Evolutionary conservation across 1,140 invertebrate genomes (phyloP).

Genomic region (Drosophila funebris): DNA sequence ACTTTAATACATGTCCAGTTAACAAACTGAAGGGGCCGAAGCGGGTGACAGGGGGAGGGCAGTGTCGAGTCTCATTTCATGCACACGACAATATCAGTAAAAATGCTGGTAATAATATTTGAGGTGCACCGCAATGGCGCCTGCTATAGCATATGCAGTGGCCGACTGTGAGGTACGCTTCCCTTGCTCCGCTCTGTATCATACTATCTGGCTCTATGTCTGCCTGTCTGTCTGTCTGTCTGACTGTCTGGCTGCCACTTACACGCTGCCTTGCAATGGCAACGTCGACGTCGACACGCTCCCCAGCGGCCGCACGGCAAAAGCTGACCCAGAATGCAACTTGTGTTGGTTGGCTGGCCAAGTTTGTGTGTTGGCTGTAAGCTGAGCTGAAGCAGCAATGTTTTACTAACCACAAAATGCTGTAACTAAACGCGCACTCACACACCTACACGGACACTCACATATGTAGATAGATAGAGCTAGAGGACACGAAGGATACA

Average conservation of each 20-base stretch:
- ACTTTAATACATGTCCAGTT: slow-evolving; percentile 75
- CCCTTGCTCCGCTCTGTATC: background rate
- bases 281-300: too few species aligned
- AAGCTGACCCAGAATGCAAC: slow-evolving; percentile 76
- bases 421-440: slow-evolving; percentile 72
- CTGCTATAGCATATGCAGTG: slow-evolving; percentile 40
- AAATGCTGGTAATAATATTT: slow-evolving; percentile 79
- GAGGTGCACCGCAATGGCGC: slow-evolving; percentile 64
- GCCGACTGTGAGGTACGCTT: slow-evolving; percentile 9
- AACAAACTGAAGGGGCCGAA: slow-evolving; percentile 24
- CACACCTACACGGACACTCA: slow-evolving; percentile 12
- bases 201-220: background rate
- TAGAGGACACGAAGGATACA: slow-evolving; percentile 48
- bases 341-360: slow-evolving; percentile 66
- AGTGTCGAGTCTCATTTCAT: slow-evolving; percentile 40
- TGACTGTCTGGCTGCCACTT: slow-evolving; percentile 30
- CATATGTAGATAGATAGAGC: slow-evolving; percentile 16
- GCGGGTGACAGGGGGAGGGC: background rate
- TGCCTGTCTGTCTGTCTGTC: background rate
- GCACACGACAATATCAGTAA: slow-evolving; percentile 71
- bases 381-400: slow-evolving; percentile 56
- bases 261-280: slow-evolving; percentile 37
- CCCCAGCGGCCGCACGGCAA: slow-evolving; percentile 44
- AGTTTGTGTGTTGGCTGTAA: slow-evolving; percentile 21
- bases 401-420: slow-evolving; percentile 79